A percentile compares a stretch with the other conserved stretches of the same genome.
phyloP scores from a whole-genome alignment of 2,888 invertebrate genomes.

The Myopa tessellatipennis region DNA sequence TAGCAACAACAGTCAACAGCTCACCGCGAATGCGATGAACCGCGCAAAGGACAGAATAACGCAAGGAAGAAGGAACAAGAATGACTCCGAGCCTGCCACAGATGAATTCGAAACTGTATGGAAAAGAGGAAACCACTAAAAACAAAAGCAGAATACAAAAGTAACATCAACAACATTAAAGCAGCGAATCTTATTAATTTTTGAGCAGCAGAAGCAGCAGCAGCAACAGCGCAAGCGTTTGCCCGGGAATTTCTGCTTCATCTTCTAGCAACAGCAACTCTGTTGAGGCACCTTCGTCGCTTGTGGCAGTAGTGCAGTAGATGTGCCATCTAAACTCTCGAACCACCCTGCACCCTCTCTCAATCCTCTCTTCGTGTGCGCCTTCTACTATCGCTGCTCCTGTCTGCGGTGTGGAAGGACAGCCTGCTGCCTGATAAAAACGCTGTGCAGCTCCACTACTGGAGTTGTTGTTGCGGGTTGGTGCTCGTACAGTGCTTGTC shows the following conservation, averaged over 20 bases:
- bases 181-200: slow-evolving; percentile 61
- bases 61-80: slow-evolving; percentile 5
- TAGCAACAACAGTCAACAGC: slow-evolving; percentile 19
- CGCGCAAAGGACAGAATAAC: not conserved
- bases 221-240: slow-evolving; percentile 66
- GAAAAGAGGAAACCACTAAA: not conserved
- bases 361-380: not conserved
- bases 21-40: slow-evolving; percentile 10
- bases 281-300: slow-evolving; percentile 13
- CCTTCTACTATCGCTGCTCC: too few species aligned
- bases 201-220: slow-evolving; percentile 50
- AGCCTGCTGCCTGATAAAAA: not conserved
- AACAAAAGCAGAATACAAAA: slow-evolving; percentile 4
- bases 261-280: slow-evolving; percentile 26
- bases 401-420: not conserved
- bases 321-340: not conserved
- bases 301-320: not conserved
- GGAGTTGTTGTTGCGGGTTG: slow-evolving; percentile 22
- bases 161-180: slow-evolving; percentile 15
- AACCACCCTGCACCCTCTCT: not conserved
- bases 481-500: slow-evolving; percentile 25
- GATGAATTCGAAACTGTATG: too few species aligned
- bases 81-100: too few species aligned
- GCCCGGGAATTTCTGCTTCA: slow-evolving; percentile 64
- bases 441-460: not conserved